phyloP scores from a whole-genome alignment of 2,113 vertebrate genomes.

The Gobiocypris rarus region DNA sequence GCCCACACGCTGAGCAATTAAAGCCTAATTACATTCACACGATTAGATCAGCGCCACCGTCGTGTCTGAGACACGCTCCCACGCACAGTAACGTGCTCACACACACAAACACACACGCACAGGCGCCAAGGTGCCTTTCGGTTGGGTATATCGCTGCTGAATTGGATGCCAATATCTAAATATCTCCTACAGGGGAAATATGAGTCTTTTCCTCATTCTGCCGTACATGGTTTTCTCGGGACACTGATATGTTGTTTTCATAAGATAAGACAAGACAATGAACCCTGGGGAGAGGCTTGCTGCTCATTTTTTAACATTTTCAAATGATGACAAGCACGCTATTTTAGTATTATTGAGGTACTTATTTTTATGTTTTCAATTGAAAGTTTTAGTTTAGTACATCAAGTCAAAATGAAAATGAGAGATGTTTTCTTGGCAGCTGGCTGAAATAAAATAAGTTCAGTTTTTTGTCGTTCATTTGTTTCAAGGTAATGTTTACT shows the following conservation, averaged over 20 bases:
- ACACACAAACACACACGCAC: conserved; percentile 33
- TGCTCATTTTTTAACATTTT: background rate
- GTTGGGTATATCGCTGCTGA: background rate
- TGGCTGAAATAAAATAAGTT: background rate
- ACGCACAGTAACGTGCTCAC: conserved; percentile 45
- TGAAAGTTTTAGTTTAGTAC: background rate
- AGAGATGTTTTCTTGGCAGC: background rate
- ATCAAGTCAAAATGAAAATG: background rate
- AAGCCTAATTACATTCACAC: conserved; percentile 62
- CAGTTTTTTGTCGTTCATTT: background rate
- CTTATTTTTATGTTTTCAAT: background rate
- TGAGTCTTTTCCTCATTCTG: conserved; percentile 7
- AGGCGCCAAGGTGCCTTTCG: conserved; percentile 55
- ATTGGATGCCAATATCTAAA: conserved; percentile 23
- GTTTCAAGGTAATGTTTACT: background rate
- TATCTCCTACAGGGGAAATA: conserved; percentile 30
- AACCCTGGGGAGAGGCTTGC: background rate
- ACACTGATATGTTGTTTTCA: conserved; percentile 31
- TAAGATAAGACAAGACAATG: conserved; percentile 18
- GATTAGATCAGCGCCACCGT: conserved; percentile 52
- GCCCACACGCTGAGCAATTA: conserved; percentile 59
- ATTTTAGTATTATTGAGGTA: background rate
- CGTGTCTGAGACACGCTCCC: conserved; percentile 53
- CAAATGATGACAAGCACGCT: background rate
- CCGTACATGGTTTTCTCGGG: background rate